A percentile compares a stretch with the other conserved stretches of the same genome.
Evolutionary conservation across 2,888 invertebrate species (phyloP).

Genomic region (Pseudanteris insignis): DNA sequence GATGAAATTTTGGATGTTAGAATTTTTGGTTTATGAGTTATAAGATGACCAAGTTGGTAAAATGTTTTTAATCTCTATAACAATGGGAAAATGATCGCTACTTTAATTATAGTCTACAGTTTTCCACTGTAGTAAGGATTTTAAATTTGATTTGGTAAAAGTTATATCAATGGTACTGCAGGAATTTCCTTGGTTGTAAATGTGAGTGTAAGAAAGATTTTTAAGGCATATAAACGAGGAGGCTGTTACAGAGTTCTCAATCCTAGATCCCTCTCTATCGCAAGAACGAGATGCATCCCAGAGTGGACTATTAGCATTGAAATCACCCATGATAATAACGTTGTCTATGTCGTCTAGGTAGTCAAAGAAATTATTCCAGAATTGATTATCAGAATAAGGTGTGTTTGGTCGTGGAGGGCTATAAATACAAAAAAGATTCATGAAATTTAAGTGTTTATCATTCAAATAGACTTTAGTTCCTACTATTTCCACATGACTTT

Average conservation of each 20-base stretch:
- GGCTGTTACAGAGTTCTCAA: neutral
- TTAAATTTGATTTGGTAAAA: neutral
- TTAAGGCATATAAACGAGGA: neutral
- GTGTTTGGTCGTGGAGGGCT: neutral
- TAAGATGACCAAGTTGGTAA: neutral
- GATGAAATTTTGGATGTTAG: neutral
- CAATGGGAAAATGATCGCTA: conserved; percentile 6
- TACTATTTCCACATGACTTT: neutral
- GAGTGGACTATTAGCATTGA: conserved; percentile 7
- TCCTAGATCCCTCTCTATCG: neutral
- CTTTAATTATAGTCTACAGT: neutral
- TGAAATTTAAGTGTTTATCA: neutral
- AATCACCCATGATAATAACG: conserved; percentile 3
- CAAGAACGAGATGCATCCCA: neutral
- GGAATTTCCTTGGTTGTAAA: neutral
- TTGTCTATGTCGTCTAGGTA: neutral
- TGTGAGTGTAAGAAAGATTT: neutral
- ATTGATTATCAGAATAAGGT: neutral
- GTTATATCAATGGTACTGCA: neutral
- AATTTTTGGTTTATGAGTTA: neutral
- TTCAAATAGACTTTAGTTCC: neutral
- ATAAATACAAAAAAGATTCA: neutral
- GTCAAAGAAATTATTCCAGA: neutral
- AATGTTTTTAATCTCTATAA: neutral
- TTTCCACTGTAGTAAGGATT: neutral